phyloP scores from a whole-genome alignment of 2,113 vertebrate species.

The Podilymbus podiceps region DNA sequence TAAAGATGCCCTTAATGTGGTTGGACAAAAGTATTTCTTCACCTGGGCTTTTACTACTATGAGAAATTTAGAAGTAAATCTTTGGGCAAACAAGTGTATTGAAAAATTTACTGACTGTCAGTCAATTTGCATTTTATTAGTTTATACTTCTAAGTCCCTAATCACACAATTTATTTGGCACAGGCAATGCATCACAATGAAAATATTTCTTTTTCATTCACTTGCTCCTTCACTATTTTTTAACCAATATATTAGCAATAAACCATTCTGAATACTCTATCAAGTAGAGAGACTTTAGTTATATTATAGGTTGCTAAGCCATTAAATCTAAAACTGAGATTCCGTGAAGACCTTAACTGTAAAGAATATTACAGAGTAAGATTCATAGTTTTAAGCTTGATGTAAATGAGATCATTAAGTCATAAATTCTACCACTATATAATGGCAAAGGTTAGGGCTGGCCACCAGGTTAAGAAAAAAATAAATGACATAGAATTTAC shows the following conservation, averaged over 20 bases:
- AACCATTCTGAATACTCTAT: neutral
- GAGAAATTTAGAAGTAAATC: neutral
- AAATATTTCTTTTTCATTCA: neutral
- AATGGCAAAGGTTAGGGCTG: neutral
- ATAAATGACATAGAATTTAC: neutral
- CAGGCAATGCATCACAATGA: neutral
- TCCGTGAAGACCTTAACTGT: neutral
- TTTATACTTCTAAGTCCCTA: neutral
- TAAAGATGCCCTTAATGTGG: neutral
- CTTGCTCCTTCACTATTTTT: neutral
- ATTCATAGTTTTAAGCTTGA: neutral
- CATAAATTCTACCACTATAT: neutral
- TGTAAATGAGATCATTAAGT: neutral
- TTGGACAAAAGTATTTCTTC: neutral
- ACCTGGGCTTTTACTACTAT: neutral
- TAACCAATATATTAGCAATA: neutral
- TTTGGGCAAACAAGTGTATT: neutral
- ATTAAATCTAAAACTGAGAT: neutral
- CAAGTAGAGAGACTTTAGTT: neutral
- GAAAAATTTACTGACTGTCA: neutral
- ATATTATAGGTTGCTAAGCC: neutral
- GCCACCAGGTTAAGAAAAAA: neutral
- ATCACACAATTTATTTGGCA: neutral
- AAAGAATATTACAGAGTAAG: neutral
- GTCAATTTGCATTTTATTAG: neutral